Base-by-base conservation (phyloP, 2,113 vertebrate species). In the Regulus satrapa region DNA sequence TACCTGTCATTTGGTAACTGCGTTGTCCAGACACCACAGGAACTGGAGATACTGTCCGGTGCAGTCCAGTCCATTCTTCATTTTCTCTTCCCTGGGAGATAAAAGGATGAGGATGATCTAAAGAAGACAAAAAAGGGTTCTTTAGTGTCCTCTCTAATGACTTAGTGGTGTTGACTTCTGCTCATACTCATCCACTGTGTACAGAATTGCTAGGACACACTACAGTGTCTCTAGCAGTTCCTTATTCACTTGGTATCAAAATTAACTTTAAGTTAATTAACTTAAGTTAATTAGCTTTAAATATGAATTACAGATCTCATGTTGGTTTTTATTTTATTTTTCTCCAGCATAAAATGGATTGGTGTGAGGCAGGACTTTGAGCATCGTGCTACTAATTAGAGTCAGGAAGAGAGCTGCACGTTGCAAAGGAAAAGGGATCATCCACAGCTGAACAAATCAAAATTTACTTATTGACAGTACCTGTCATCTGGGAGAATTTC, bases 121-220 rank as follows among this genome's bases (percentile, higher is more conserved):
- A 93, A 41, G 8, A 6, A 64, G 40, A 62, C 62, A n/a, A 78
- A 77, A 40, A 58, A 38, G 12, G 4, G 5, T 29, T 69, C 17
- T 36, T 49, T 36, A 38, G 7, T n/a, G 18, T 59, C 54, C 16
- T 49, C 31, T 67, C 34, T 62, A 18, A 24, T 14, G 31, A 23
- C 8, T 45, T 31, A 24, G 28, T 68, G 20, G 8, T 12, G 8
- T 52, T 80, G 34, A 26, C 25, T 69, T 77, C 36, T 79, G 20
- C 41, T 92, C 7, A 12, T n/a, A 29, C 4, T 66, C 43, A 49
- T 41, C 41, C 0, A 0, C 52, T 71, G 1, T 40, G 14, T 29
- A 66, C 10, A 2, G 29, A 43, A 31, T 46, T 38, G 18, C 14
- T 83, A 41, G 31, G 43, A 38, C 29, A 45, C 40, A 36, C 19